These are phyloP conservation scores for Ginglymostoma cirratum DNA, from an alignment of 2,113 vertebrate species.

Conservation along the genomic window DNA sequence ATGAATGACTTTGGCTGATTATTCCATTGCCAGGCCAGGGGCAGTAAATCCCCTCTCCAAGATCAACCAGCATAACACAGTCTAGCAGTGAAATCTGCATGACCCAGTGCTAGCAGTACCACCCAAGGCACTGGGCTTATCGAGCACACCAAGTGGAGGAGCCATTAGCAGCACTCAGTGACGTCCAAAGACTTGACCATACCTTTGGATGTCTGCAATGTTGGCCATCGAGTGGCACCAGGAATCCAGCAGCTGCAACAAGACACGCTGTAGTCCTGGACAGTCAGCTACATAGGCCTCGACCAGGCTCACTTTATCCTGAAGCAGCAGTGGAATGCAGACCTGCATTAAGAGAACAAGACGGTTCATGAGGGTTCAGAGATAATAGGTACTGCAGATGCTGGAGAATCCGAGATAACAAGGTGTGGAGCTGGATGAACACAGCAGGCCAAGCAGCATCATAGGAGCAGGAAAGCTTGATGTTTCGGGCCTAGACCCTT, in stretches of 20 bases:
- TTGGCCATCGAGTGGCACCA: slow-evolving; percentile 71
- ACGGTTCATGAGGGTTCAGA: not conserved
- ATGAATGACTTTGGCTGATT: not conserved
- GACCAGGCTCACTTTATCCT: slow-evolving; percentile 61
- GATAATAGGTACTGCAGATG: no score
- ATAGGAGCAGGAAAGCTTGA: no score
- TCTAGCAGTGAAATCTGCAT: not conserved
- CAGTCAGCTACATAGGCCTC: slow-evolving; percentile 60
- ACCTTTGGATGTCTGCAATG: slow-evolving; percentile 48
- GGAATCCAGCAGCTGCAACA: slow-evolving; percentile 66
- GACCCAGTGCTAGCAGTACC: not conserved
- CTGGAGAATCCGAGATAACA: no score
- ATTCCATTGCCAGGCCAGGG: not conserved
- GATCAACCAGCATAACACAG: not conserved
- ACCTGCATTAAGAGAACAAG: slow-evolving; percentile 52
- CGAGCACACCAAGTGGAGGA: not conserved
- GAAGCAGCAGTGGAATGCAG: slow-evolving; percentile 66
- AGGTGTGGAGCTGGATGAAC: no score
- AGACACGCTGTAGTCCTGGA: slow-evolving; percentile 57
- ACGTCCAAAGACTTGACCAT: not conserved
- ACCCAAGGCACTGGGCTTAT: not conserved
- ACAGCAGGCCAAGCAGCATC: no score
- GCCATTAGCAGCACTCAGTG: not conserved
- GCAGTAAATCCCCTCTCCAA: not conserved
- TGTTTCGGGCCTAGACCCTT: no score